Evolutionary conservation across 2,888 invertebrate genomes (phyloP), one percentile per base, ranked within the genome.

Genomic region (Choristoneura rosaceana): DNA sequence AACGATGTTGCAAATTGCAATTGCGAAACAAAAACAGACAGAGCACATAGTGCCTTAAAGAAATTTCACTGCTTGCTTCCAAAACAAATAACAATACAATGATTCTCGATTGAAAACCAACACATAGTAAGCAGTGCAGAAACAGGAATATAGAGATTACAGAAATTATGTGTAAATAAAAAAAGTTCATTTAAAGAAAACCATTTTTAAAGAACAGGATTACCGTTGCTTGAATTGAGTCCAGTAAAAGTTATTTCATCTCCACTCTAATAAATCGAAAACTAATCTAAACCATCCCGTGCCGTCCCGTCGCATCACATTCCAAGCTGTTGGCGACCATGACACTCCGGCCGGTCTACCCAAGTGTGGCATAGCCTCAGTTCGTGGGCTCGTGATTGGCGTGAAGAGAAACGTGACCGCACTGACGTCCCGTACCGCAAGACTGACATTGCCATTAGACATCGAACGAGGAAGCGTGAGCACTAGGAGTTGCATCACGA

Each of bases 311-410:
- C 62, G n/a, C 62, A 67, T 67, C 61, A 38, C 60, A 65, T 71
- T 71, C 62, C 67, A 25, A 47, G 47, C 45, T 25, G 45, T 71
- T 71, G 58, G 58, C 41, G 58, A 71, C 52, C 55, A 62, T 50
- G 25, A 59, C 52, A 52, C 65, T 45, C 55, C 15, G 43, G 77
- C 55, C 15, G 43, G 77, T 75, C 78, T 76, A 77, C 77, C 78
- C 76, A 77, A 82, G 80, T 79, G 76, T 77, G 78, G 75, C 71
- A 63, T 73, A 68, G 64, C 50, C 64, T 52, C 12, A 62, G 67
- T 66, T 61, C 67, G 60, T 64, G 67, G 69, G 63, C 71, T 76
- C 76, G 74, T 76, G 74, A 77, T 75, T 70, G 70, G 76, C 74
- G 76, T 76, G 78, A 78, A 79, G 61, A 58, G 74, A 74, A 64